Evolutionary conservation across 1,140 invertebrate species (phyloP).

Genomic region (Tetramorium parvispinum): DNA sequence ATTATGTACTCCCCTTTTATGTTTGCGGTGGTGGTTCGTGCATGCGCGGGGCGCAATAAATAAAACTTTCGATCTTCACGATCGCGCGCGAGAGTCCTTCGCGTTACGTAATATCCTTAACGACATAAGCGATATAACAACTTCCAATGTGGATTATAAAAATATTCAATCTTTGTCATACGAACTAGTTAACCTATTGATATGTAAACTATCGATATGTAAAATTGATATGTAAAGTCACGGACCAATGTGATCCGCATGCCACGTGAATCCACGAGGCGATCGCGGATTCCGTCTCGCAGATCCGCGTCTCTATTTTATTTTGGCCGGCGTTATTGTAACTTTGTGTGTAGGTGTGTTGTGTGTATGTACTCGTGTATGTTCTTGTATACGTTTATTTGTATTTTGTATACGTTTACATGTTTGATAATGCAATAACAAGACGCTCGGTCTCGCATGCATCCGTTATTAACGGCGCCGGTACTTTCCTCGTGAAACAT

Average conservation of each 20-base stretch:
- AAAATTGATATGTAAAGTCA: constrained; percentile 79
- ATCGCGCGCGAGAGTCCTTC: constrained; percentile 16
- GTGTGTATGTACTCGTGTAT: constrained; percentile 11
- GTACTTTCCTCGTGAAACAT: neutral
- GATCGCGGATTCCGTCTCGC: constrained; percentile 22
- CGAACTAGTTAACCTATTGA: constrained; percentile 79
- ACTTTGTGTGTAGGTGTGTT: constrained; percentile 50
- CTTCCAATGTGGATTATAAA: constrained; percentile 87
- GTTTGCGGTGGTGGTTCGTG: constrained; percentile 9
- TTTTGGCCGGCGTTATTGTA: constrained; percentile 79
- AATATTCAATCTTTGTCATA: constrained; percentile 85
- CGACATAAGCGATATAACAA: constrained; percentile 85
- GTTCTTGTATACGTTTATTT: constrained; percentile 6
- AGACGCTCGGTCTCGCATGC: constrained; percentile 38
- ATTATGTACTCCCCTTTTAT: neutral
- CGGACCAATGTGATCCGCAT: constrained; percentile 86
- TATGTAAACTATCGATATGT: constrained; percentile 70
- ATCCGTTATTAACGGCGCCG: constrained; percentile 23
- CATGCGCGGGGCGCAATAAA: constrained; percentile 28
- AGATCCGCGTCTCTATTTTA: constrained; percentile 69
- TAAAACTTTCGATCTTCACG: constrained; percentile 6
- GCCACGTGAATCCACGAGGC: constrained; percentile 71
- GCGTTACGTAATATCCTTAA: constrained; percentile 78
- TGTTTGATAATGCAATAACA: constrained; percentile 47
- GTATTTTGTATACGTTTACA: constrained; percentile 4